These are phyloP conservation scores for Merops nubicus DNA, from an alignment of 2,113 vertebrate species.

Conservation along the genomic window DNA sequence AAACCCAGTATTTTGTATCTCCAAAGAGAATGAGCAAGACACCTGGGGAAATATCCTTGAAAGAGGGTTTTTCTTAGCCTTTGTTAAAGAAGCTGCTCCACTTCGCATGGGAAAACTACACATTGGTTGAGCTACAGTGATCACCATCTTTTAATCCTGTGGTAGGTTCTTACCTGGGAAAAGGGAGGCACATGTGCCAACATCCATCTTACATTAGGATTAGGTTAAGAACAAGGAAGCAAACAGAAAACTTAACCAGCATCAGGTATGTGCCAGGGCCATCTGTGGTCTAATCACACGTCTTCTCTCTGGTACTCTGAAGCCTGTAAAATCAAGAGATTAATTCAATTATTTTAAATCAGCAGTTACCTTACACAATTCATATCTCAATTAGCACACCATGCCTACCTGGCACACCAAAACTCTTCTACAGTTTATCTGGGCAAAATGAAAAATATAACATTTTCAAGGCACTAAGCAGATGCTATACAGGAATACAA, in stretches of 20 bases:
- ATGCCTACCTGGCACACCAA: background rate
- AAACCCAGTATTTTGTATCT: background rate
- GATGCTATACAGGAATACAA: background rate
- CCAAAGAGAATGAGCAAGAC: background rate
- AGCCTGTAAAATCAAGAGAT: background rate
- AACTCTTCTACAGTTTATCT: background rate
- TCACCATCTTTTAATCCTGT: background rate
- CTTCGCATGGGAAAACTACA: background rate
- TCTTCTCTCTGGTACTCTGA: background rate
- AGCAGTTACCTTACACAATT: background rate
- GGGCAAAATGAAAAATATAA: background rate
- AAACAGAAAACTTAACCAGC: background rate
- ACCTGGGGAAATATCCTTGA: background rate
- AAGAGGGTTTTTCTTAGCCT: background rate
- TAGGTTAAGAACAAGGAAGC: background rate
- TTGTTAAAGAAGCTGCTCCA: background rate
- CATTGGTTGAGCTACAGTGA: background rate
- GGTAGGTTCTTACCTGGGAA: background rate
- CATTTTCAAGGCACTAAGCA: background rate
- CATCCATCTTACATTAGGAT: background rate
- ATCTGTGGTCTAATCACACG: background rate
- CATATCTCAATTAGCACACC: background rate
- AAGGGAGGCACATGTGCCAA: background rate
- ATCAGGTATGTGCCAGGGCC: accelerated
- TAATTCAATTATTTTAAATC: background rate